phyloP scores from a whole-genome alignment of 2,797 vertebrate species.

The Micrastur ruficollis region DNA sequence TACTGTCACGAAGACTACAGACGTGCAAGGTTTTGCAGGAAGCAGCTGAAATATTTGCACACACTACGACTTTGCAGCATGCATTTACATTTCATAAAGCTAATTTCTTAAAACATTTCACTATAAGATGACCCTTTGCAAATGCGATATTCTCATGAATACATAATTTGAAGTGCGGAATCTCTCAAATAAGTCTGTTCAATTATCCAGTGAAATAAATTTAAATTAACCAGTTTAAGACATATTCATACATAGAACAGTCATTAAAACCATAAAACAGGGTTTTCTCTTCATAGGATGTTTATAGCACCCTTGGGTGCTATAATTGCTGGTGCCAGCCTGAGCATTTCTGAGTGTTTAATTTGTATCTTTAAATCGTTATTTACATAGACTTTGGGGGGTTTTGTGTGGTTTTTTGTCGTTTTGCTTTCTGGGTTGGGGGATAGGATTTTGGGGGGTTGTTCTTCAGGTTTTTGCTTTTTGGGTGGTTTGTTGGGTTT shows the following conservation, averaged over 20 bases:
- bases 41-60: neutral
- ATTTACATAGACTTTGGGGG: neutral
- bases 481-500: neutral
- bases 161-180: neutral
- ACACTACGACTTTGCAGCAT: neutral
- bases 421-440: neutral
- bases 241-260: neutral
- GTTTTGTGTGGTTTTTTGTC: rapidly evolving
- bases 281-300: neutral
- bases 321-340: neutral
- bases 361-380: neutral
- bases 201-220: neutral
- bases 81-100: neutral
- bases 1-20: neutral
- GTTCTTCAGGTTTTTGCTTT: neutral
- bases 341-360: neutral
- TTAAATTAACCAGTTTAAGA: neutral
- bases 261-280: neutral
- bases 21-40: neutral
- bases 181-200: neutral
- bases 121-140: neutral
- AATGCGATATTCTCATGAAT: neutral
- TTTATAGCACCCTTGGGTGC: neutral
- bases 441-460: neutral
- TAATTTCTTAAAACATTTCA: neutral